Conservation (phyloP, 2,113 vertebrate genomes). For the Nannobrachium achirus region DNA sequence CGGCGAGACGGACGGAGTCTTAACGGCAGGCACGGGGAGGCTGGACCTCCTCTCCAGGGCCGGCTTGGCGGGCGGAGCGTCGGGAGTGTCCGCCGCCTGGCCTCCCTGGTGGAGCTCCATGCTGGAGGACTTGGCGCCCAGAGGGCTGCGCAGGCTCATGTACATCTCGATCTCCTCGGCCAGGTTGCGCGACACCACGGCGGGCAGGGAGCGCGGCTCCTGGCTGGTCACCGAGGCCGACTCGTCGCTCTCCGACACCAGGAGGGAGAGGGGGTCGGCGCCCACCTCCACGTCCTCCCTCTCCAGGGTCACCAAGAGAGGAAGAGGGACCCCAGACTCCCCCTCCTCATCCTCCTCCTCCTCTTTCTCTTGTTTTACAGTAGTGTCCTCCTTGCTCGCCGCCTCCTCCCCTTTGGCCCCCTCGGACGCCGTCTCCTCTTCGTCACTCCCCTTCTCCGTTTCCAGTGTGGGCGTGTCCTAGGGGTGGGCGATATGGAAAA, state of each 20-base stretch:
- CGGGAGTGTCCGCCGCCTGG: constrained; percentile 25
- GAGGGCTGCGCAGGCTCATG: constrained; percentile 91
- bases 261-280: constrained; percentile 91
- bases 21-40: constrained; percentile 81
- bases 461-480: constrained; percentile 20
- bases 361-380: constrained; percentile 32
- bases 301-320: constrained; percentile 79
- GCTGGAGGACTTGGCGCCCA: constrained; percentile 88
- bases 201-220: constrained; percentile 78
- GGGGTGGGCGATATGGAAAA: too few species aligned
- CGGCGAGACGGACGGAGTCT: constrained; percentile 60
- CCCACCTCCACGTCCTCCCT: constrained; percentile 91
- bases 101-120: constrained; percentile 89
- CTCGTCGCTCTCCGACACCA: constrained; percentile 83
- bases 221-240: constrained; percentile 75
- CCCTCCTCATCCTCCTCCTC: constrained; percentile 29
- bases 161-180: constrained; percentile 98
- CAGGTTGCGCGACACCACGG: constrained; percentile 88
- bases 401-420: background rate
- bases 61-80: constrained; percentile 45
- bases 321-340: constrained; percentile 26
- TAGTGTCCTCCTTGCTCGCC: constrained; percentile 25
- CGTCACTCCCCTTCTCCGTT: constrained; percentile 13
- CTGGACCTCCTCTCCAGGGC: constrained; percentile 88
- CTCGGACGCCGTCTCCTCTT: constrained; percentile 9